Percentiles rank a stretch among this genome's conserved stretches.
Conservation (phyloP, 2,888 invertebrate genomes). For the Andrena flavipes region DNA sequence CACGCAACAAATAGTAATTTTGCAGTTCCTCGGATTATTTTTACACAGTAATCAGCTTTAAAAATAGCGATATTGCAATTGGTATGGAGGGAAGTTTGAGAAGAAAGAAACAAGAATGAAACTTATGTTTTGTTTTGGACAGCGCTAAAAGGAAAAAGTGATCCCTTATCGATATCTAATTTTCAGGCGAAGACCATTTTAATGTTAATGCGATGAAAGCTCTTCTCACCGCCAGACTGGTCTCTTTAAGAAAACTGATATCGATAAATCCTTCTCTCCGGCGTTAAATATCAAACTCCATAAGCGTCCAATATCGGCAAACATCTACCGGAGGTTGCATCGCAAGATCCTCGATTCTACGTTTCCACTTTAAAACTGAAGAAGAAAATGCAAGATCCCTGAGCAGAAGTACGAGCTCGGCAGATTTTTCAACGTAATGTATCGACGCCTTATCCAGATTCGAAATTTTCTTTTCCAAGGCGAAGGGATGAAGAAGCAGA, state of each 20-base stretch:
- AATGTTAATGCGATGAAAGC: slow-evolving; percentile 68
- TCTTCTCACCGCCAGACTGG: slow-evolving; percentile 9
- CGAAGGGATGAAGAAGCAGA: neutral
- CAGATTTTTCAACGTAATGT: neutral
- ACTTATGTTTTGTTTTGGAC: neutral
- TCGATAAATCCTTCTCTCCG: neutral
- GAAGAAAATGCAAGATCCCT: neutral
- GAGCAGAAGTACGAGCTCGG: neutral
- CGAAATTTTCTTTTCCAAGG: neutral
- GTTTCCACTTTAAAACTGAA: neutral
- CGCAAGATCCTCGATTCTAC: no score
- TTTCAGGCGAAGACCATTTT: slow-evolving; percentile 45
- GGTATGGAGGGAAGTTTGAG: no score
- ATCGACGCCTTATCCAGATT: slow-evolving; percentile 4
- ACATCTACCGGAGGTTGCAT: neutral
- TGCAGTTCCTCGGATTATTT: no score
- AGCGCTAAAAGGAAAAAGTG: neutral
- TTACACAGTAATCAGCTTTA: no score
- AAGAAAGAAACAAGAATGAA: neutral
- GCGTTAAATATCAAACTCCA: neutral
- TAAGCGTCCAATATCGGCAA: neutral
- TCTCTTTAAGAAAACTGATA: neutral
- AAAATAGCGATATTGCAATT: no score
- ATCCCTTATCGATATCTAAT: slow-evolving; percentile 6
- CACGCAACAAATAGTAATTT: no score